Evolutionary conservation across 2,888 invertebrate genomes (phyloP), one percentile per base, ranked within the genome.

Genomic region (Ornithoptera priamus): DNA sequence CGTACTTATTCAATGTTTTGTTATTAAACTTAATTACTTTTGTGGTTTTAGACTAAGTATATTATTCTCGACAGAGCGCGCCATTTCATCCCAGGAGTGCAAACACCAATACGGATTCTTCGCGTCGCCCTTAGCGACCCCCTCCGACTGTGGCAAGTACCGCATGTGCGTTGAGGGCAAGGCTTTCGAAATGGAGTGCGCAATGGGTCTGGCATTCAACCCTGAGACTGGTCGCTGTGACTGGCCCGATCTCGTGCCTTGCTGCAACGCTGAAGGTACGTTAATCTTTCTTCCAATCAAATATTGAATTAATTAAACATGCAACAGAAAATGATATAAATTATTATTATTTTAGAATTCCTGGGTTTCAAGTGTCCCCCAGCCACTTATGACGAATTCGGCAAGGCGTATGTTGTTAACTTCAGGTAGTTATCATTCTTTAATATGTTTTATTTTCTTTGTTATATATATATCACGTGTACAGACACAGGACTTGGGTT

Each of bases 41-140:
- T n/a, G 8, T 7, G 18, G 56, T n/a, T 20, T 1, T 56, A 7
- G 20, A 20, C 56, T 56, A 20, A 56, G 18, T 20, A 10, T 56
- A 5, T 56, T 6, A 20, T 20, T n/a, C 8, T 65, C 2, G 18
- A 60, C 78, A 96, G 96, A 96, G 80, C 90, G 94, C n/a, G 85
- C 95, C 1, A 90, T 93, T 72, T 88, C 96, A 0, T 96, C 95
- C 0, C 94, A 94, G 0, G 95, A 85, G 0, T 97, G 97, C 76
- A 96, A 97, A 0, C 96, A 96, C 81, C 96, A 95, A 80, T 97
- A 94, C 77, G 97, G 97, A 0, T 95, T 96, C 85, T 97, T 94
- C 87, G 92, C 94, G 62, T 83, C 85, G 0, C 77, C 82, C 0
- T 62, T 71, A 5, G 76, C 82, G 2, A 73, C 72, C 0, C 66